Evolutionary conservation across 2,888 invertebrate genomes (phyloP), one percentile per base, ranked within the genome.

Genomic region (Eucera pruinosa): DNA sequence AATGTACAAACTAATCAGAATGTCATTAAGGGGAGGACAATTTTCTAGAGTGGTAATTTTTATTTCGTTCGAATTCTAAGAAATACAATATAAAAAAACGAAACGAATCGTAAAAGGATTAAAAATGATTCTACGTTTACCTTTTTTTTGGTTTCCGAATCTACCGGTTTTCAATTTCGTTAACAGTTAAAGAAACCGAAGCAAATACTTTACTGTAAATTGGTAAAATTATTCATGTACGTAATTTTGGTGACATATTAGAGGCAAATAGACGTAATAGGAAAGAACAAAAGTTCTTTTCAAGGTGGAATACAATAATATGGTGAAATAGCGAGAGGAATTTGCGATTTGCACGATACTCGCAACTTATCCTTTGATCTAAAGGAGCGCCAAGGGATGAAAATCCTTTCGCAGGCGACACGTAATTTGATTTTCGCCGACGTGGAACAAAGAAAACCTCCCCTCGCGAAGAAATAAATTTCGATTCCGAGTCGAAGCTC

Each of bases 381-480:
- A 39, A 47, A 41, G 30, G 57, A 68, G 39, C 61, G 58, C 27
- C 25, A 55, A 68, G 54, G 57, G 61, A 58, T 47, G 52, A 45
- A 64, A 65, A 69, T 57, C 58, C 58, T 68, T 68, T 60, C 47
- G 54, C 52, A 36, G 68, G 60, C 36, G 69, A 69, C 39, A 18
- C 41, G 61, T 75, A 78, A 75, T 75, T 75, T 55, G 60, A 78
- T 78, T 75, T 65, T 69, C 55, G 30, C 36, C 52, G 27, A 20
- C 43, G 13, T 27, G 25, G 41, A 60, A 64, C 60, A 69, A 78
- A 65, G 68, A 68, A 43, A 52, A 55, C 43, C 57, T 60, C 25
- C 50, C 13, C 9, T 25, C 45, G 27, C 13, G 9, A 20, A 23
- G 39, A 64, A 64, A 73, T 62, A 74, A 60, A 68, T 77, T 43